Conservation (phyloP, 2,797 vertebrate genomes). For the Avahi laniger region DNA sequence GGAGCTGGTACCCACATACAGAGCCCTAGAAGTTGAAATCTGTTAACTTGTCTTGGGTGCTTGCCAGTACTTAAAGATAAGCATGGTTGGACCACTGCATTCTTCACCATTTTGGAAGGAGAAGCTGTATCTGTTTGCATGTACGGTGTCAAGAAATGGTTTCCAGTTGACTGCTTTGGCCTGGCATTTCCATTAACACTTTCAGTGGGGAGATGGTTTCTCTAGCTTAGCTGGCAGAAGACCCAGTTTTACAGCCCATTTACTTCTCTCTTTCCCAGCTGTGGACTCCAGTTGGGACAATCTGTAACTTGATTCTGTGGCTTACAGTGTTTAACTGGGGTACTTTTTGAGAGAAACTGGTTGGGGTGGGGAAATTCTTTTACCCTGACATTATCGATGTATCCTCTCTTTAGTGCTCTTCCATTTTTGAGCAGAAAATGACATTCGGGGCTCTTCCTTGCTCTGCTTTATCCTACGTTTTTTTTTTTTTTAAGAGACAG, state of each 20-base stretch:
- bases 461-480: neutral
- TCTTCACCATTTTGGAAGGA: conserved; percentile 68
- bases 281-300: neutral
- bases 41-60: conserved; percentile 64
- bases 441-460: neutral
- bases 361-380: neutral
- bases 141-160: conserved; percentile 28
- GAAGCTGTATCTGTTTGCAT: conserved; percentile 48
- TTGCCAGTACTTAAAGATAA: conserved; percentile 63
- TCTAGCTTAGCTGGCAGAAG: neutral
- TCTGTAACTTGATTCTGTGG: conserved; percentile 23
- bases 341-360: neutral
- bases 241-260: neutral
- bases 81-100: conserved; percentile 50
- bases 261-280: neutral
- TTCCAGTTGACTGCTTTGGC: conserved; percentile 2
- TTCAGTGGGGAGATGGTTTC: conserved; percentile 23
- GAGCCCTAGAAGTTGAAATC: neutral
- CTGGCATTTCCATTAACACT: conserved; percentile 26
- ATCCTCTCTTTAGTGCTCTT: neutral
- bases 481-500: neutral
- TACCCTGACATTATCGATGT: neutral
- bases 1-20: conserved; percentile 17
- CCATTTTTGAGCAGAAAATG: neutral
- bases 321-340: neutral